Percentiles rank a stretch among this genome's conserved stretches.
Evolutionary conservation across 2,113 vertebrate species (phyloP).

Genomic region (Acrocephalus kingi): DNA sequence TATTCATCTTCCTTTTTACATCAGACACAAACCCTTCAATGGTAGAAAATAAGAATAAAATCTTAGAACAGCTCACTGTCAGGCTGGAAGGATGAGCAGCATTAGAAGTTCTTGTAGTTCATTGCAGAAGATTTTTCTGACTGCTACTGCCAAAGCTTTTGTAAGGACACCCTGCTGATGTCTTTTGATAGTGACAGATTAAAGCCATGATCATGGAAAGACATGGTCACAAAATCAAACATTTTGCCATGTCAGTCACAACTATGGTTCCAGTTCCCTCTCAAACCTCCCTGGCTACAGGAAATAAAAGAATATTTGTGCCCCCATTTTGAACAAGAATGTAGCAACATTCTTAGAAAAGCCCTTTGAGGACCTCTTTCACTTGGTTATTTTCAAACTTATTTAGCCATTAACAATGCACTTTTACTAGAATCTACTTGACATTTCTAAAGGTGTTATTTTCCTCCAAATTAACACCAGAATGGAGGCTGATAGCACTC

Average conservation of each 20-base stretch:
- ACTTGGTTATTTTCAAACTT: background rate
- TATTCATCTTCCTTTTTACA: background rate
- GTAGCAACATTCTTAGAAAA: background rate
- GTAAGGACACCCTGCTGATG: background rate
- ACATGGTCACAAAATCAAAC: background rate
- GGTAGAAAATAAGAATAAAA: background rate
- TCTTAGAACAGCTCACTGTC: background rate
- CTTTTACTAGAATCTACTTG: background rate
- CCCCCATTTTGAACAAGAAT: background rate
- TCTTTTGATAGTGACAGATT: background rate
- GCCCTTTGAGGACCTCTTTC: background rate
- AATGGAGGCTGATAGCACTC: background rate
- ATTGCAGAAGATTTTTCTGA: background rate
- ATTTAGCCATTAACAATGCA: background rate
- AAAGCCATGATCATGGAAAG: background rate
- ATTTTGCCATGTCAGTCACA: background rate
- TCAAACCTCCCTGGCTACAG: background rate
- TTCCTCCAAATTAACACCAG: background rate
- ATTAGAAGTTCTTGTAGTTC: background rate
- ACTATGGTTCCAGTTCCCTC: background rate
- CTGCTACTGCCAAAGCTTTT: background rate
- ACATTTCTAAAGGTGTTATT: background rate
- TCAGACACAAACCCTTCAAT: background rate
- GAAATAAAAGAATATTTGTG: background rate
- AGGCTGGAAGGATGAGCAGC: background rate